Conservation (phyloP, 2,113 vertebrate genomes). For the Toxotes jaculatrix region DNA sequence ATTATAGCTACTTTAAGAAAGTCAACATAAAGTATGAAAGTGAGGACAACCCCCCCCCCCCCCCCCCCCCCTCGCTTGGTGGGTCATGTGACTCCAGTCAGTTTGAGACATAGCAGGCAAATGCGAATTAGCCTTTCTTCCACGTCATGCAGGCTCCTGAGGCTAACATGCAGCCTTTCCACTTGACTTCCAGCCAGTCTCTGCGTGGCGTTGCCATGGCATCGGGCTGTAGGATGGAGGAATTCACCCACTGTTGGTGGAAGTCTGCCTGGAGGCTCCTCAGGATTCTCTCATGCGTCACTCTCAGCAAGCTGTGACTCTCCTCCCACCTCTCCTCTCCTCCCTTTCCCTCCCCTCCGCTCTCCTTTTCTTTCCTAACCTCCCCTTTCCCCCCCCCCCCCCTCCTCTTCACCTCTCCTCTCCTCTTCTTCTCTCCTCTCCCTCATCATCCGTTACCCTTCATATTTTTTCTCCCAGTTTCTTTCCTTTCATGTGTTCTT, state of each 20-base stretch:
- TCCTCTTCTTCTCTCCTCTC: neutral
- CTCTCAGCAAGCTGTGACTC: neutral
- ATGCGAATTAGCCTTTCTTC: neutral
- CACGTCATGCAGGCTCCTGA: neutral
- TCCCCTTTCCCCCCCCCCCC: neutral
- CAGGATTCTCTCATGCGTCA: constrained; percentile 56
- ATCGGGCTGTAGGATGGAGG: constrained; percentile 39
- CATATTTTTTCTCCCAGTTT: neutral
- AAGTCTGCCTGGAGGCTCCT: constrained; percentile 46
- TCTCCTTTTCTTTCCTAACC: no score
- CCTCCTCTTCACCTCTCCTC: neutral
- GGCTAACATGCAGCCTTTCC: neutral
- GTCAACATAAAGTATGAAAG: neutral
- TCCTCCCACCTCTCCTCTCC: constrained; percentile 13
- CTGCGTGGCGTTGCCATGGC: constrained; percentile 39
- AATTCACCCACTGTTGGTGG: constrained; percentile 29
- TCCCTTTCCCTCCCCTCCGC: neutral
- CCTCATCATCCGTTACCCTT: neutral
- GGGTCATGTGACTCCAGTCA: neutral
- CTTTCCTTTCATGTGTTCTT: neutral
- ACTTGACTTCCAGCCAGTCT: neutral
- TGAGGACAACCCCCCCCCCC: neutral
- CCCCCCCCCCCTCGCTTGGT: neutral
- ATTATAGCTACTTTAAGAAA: neutral
- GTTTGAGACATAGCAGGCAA: neutral